These are phyloP conservation scores for Aphodius granarius DNA, from an alignment of 2,888 invertebrate species.

Conservation along the genomic window DNA sequence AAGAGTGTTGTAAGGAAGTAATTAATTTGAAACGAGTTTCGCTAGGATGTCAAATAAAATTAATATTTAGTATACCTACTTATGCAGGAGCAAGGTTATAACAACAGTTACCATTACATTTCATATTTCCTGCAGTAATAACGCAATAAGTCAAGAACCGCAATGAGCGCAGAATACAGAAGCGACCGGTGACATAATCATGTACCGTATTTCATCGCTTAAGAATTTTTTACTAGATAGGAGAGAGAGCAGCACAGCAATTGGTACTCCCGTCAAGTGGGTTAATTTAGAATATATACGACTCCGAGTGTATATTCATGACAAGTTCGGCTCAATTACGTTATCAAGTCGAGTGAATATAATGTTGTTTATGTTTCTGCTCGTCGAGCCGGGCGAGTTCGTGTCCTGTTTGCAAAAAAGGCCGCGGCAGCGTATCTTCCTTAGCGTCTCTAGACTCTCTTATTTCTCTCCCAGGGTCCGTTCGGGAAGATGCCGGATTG, in stretches of 20 bases:
- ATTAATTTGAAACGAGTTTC: too few species aligned
- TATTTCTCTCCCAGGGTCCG: not conserved
- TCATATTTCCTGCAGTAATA: not conserved
- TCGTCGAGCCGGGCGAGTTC: not conserved
- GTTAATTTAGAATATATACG: conserved; percentile 11
- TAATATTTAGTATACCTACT: not conserved
- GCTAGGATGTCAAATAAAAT: not conserved
- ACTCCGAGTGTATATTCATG: conserved; percentile 5
- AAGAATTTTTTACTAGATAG: not conserved
- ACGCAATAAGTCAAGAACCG: not conserved
- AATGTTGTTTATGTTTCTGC: conserved; percentile 15
- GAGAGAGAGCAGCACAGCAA: not conserved
- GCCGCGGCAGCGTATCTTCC: not conserved
- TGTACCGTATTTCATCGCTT: not conserved
- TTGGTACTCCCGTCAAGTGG: conserved; percentile 2
- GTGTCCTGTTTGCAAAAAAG: conserved; percentile 13
- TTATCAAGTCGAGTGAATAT: conserved; percentile 14
- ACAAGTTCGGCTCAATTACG: conserved; percentile 14
- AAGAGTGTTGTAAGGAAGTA: too few species aligned
- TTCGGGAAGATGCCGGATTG: not conserved
- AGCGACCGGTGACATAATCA: not conserved
- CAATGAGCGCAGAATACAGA: not conserved
- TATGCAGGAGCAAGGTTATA: not conserved
- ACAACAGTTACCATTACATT: not conserved
- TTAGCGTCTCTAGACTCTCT: not conserved